Conservation (phyloP, 1,140 invertebrate species). For the Cheumatopsyche charites region DNA sequence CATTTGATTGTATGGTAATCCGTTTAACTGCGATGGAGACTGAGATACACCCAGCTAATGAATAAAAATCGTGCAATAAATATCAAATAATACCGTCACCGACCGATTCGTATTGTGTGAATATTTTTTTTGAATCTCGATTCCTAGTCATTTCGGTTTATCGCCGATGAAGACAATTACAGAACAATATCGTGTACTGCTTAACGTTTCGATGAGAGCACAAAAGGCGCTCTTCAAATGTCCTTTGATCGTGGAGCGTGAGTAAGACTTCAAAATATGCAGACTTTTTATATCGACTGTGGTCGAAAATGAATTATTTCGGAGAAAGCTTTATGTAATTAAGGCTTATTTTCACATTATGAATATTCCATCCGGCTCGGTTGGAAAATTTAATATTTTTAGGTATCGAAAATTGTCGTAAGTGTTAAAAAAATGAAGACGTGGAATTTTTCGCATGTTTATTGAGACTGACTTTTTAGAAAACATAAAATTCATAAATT, state of each 20-base stretch:
- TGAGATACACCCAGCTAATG: neutral
- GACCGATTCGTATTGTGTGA: conserved; percentile 4
- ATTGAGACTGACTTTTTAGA: neutral
- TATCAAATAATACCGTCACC: conserved; percentile 4
- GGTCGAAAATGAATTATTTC: neutral
- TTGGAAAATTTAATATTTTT: neutral
- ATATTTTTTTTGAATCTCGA: neutral
- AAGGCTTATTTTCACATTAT: neutral
- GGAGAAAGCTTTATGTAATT: no score
- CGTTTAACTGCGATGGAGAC: neutral
- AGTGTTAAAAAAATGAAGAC: neutral
- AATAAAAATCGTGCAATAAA: conserved; percentile 22
- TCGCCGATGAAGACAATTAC: neutral
- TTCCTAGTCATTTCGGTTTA: neutral
- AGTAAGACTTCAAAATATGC: no score
- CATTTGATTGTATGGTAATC: conserved; percentile 17
- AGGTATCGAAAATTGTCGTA: neutral
- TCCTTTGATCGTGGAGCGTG: conserved; percentile 13
- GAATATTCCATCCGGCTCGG: neutral
- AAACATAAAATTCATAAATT: neutral
- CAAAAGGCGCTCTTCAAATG: conserved; percentile 3
- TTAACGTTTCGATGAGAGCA: neutral
- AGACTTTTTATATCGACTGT: no score
- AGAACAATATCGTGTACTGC: neutral
- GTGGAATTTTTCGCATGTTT: conserved; percentile 5